phyloP scores from a whole-genome alignment of 30 jellyfish, hydroid and myxozoan genomes.

The Mastigias papua region DNA sequence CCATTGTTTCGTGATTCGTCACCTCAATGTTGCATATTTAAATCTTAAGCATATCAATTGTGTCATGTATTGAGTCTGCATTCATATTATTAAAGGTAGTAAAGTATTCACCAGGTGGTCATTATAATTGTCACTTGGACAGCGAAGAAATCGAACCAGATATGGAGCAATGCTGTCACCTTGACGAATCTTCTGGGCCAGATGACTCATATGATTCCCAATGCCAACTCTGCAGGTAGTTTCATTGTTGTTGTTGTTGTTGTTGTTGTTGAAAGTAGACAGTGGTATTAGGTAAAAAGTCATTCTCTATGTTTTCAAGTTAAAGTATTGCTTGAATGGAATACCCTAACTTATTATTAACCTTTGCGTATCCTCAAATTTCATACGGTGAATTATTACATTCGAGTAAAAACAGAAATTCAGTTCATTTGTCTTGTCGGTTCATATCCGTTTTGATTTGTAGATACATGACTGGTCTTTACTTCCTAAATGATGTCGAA shows the following conservation, averaged over 20 bases:
- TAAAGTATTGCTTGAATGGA: too few species aligned
- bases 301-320: too few species aligned
- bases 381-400: too few species aligned
- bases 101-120: conserved; percentile 79
- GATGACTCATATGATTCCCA: background rate
- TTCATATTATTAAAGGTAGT: conserved; percentile 50
- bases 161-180: conserved; percentile 60
- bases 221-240: conserved; percentile 60
- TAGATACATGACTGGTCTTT: conserved; percentile 83
- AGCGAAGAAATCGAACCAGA: conserved; percentile 42
- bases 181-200: conserved; percentile 26
- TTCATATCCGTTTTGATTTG: background rate
- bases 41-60: too few species aligned
- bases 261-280: background rate
- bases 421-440: too few species aligned
- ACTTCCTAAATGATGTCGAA: conserved; percentile 82
- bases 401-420: too few species aligned
- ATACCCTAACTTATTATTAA: too few species aligned
- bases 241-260: background rate
- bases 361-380: too few species aligned
- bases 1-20: too few species aligned
- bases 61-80: background rate
- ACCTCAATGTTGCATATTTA: too few species aligned
- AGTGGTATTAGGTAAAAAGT: background rate
- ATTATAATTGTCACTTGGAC: conserved; percentile 84